Evolutionary conservation across 2,797 vertebrate species (phyloP), one percentile per base, ranked within the genome.

Genomic region (Hafferia zeledoni): DNA sequence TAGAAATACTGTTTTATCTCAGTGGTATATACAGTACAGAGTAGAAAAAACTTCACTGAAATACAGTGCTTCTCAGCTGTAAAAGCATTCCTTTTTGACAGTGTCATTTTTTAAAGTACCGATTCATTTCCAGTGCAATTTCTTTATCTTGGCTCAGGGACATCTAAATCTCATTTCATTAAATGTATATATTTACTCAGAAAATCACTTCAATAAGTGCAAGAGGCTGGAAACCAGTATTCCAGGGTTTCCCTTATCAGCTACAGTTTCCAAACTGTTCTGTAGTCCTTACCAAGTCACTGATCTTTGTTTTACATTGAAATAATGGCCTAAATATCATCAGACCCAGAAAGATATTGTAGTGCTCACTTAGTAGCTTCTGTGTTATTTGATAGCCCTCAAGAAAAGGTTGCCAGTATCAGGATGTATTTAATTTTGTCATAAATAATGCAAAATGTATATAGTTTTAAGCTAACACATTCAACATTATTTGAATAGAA

Each of bases 101-200:
- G 18, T 39, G 46, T n/a, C 19, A 47, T 86, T 90, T 93, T 88
- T 88, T 83, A 10, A 92, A 72, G 52, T 47, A 84, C 9, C 46
- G 37, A 35, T 69, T 91, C 14, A 47, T 65, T 94, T 80, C 50
- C 49, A 75, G 59, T 33, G 64, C 31, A 81, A 61, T 50, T 41
- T 82, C 77, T 95, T 94, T 94, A 60, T 64, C 63, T 95, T 93
- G 89, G 92, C 70, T 43, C 49, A 56, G 24, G 27, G 10, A 88
- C 24, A 53, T 70, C 41, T 67, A 93, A 57, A 96, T 90, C 55
- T 69, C 31, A 70, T 85, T 90, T 87, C 44, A 76, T 88, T 94
- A 35, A 91, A 86, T 56, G 17, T 35, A 69, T 56, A 7, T 79
- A 82, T 91, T 94, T 93, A 90, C 33, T 95, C 83, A 93, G 77